phyloP scores from a whole-genome alignment of 2,113 vertebrate species.

The Chaetops frenatus region DNA sequence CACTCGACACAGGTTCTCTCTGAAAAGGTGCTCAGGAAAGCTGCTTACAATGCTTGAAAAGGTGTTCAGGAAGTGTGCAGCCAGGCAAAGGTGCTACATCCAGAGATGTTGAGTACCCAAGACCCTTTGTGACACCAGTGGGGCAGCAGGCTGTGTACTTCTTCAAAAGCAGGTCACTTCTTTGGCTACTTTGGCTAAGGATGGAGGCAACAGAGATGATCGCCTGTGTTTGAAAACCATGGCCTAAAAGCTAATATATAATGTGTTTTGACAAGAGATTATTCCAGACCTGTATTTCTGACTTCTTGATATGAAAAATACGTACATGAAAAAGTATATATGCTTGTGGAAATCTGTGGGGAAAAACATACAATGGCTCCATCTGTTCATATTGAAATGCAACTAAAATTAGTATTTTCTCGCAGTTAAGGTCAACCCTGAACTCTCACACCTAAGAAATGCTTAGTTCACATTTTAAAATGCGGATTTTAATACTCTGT shows the following conservation, averaged over 20 bases:
- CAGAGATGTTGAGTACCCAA: neutral
- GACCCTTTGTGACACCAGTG: neutral
- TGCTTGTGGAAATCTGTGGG: neutral
- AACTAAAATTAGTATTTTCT: neutral
- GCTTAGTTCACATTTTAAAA: neutral
- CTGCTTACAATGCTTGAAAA: neutral
- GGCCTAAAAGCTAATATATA: neutral
- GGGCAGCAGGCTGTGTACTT: neutral
- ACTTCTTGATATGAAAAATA: neutral
- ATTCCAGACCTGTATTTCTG: neutral
- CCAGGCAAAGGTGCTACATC: neutral
- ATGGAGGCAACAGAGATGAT: neutral
- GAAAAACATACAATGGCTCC: neutral
- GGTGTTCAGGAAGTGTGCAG: neutral
- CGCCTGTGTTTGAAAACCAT: neutral
- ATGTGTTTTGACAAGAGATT: neutral
- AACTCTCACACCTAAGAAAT: slow-evolving; percentile 5
- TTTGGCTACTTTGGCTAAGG: neutral
- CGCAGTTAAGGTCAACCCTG: neutral
- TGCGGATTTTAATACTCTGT: neutral
- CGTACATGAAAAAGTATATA: neutral
- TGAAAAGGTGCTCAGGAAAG: neutral
- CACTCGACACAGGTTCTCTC: neutral
- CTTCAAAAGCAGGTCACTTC: neutral
- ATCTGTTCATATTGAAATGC: neutral